A percentile compares a stretch with the other conserved stretches of the same genome.
These are phyloP conservation scores for Rhinichthys osculus DNA, from an alignment of 2,797 vertebrate species.

Conservation along the genomic window DNA sequence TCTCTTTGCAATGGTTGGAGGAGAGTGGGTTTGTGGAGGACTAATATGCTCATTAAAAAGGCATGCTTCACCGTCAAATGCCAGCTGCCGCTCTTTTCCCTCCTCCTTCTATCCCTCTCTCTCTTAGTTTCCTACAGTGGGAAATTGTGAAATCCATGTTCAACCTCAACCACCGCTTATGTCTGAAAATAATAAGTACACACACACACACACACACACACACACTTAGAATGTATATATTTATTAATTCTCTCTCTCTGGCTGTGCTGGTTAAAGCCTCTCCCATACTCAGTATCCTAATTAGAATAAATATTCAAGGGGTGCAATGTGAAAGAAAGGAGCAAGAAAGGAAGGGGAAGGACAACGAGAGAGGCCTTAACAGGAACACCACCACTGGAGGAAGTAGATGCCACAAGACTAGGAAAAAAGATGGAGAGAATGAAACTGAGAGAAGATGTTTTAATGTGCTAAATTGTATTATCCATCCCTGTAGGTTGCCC, in stretches of 20 bases:
- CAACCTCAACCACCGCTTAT: conserved; percentile 7
- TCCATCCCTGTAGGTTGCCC: neutral
- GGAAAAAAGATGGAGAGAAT: neutral
- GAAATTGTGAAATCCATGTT: conserved; percentile 53
- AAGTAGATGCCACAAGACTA: conserved; percentile 14
- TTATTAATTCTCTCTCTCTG: conserved; percentile 54
- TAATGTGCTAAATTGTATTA: neutral
- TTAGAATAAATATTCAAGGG: conserved; percentile 79
- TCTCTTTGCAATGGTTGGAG: conserved; percentile 63
- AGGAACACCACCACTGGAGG: neutral
- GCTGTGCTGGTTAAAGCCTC: conserved; percentile 68
- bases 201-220: neutral
- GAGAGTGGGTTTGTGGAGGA: conserved; percentile 71
- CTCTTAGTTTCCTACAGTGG: conserved; percentile 56
- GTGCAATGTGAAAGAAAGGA: conserved; percentile 61
- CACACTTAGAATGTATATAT: neutral
- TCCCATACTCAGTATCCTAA: conserved; percentile 68
- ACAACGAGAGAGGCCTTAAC: conserved; percentile 33
- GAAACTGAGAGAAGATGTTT: neutral
- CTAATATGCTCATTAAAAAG: conserved; percentile 80
- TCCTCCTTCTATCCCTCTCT: conserved; percentile 30
- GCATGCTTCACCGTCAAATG: conserved; percentile 78
- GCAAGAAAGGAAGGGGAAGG: conserved; percentile 28
- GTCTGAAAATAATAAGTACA: conserved; percentile 10
- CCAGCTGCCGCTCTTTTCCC: conserved; percentile 70